These are phyloP conservation scores for Babylonia areolata DNA, from an alignment of 1,140 invertebrate genomes.

Conservation along the genomic window DNA sequence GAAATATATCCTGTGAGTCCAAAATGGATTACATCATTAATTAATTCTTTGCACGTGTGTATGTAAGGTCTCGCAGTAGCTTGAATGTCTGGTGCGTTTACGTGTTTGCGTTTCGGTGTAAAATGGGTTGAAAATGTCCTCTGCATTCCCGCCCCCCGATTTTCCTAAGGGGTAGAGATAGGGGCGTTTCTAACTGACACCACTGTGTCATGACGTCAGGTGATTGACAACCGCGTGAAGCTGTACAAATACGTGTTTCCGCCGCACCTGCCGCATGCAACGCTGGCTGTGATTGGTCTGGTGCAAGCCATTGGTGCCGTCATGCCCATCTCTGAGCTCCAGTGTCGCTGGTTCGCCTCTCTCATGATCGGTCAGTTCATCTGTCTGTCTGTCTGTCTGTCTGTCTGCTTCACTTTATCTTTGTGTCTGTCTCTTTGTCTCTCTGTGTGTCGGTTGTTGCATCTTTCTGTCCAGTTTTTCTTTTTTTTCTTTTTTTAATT, in stretches of 20 bases:
- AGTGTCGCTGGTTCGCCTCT: slow-evolving; percentile 75
- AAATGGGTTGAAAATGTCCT: no score
- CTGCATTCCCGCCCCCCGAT: no score
- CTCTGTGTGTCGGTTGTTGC: background rate
- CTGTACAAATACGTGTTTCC: slow-evolving; percentile 79
- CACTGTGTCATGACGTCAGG: slow-evolving; percentile 10
- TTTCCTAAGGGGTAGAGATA: no score
- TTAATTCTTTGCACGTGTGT: no score
- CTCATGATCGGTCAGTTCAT: slow-evolving; percentile 57
- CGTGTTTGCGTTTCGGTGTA: no score
- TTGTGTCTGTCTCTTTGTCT: background rate
- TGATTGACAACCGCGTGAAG: slow-evolving; percentile 71
- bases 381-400: background rate
- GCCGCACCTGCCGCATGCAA: slow-evolving; percentile 70
- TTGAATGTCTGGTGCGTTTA: no score
- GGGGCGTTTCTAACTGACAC: background rate
- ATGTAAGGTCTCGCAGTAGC: no score
- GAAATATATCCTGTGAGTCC: no score
- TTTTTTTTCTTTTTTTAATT: slow-evolving; percentile 1
- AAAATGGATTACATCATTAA: no score
- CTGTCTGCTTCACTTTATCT: background rate
- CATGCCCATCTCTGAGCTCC: slow-evolving; percentile 79
- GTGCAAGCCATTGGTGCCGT: slow-evolving; percentile 79
- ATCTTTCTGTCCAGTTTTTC: background rate
- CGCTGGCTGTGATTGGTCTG: slow-evolving; percentile 78